A percentile compares a stretch with the other conserved stretches of the same genome.
Conservation (phyloP, 2,113 vertebrate genomes). For the Nematolebias whitei region DNA sequence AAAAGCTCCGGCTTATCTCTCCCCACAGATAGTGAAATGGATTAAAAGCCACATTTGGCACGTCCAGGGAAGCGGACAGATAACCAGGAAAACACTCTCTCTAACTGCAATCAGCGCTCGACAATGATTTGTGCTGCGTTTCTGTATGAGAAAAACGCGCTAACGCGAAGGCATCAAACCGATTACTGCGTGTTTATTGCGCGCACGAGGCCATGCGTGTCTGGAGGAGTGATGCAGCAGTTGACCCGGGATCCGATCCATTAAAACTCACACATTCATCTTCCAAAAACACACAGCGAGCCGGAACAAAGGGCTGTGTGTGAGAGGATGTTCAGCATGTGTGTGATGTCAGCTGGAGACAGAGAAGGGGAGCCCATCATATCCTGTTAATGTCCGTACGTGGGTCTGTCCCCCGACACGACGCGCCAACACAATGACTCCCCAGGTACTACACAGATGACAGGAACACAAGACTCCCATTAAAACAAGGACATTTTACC, state of each 20-base stretch:
- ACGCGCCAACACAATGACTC: slow-evolving; percentile 50
- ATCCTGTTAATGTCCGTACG: slow-evolving; percentile 65
- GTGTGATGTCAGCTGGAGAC: slow-evolving; percentile 78
- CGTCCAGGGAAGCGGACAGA: slow-evolving; percentile 78
- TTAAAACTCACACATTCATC: slow-evolving; percentile 74
- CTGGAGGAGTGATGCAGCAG: slow-evolving; percentile 70
- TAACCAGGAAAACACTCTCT: slow-evolving; percentile 76
- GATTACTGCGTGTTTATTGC: slow-evolving; percentile 24
- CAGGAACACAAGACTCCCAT: slow-evolving; percentile 27
- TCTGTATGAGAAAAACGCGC: slow-evolving; percentile 23
- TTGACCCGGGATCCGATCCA: slow-evolving; percentile 76
- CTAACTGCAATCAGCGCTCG: slow-evolving; percentile 73
- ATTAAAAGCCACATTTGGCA: slow-evolving; percentile 80
- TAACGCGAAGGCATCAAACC: slow-evolving; percentile 50
- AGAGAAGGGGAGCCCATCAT: slow-evolving; percentile 74
- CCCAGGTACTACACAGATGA: slow-evolving; percentile 52
- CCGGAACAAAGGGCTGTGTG: slow-evolving; percentile 72
- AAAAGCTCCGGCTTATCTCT: slow-evolving; percentile 78
- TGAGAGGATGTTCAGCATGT: slow-evolving; percentile 74
- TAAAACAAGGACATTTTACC: slow-evolving; percentile 15
- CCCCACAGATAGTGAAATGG: slow-evolving; percentile 79
- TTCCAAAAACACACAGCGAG: slow-evolving; percentile 68
- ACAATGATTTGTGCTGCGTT: slow-evolving; percentile 63
- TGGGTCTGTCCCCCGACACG: slow-evolving; percentile 71
- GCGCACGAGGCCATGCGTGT: slow-evolving; percentile 43